Evolutionary conservation across 2,888 invertebrate species (phyloP).

Genomic region (Hypomecis punctinalis): DNA sequence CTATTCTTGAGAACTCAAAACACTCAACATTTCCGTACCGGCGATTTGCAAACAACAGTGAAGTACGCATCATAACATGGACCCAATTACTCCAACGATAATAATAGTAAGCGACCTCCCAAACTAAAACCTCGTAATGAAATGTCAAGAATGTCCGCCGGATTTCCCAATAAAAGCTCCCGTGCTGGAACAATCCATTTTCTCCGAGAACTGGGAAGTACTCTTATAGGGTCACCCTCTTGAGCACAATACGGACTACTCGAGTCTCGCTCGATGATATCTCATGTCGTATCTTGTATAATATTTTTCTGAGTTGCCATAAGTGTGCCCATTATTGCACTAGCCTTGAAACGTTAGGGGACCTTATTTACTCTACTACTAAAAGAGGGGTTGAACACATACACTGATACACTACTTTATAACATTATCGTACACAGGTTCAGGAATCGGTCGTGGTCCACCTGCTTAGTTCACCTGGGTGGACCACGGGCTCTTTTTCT

Average conservation of each 20-base stretch:
- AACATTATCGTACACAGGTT: no score
- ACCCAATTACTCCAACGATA: constrained; percentile 43
- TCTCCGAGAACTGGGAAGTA: constrained; percentile 57
- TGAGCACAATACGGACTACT: constrained; percentile 63
- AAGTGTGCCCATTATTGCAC: constrained; percentile 32
- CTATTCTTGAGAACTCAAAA: constrained; percentile 6
- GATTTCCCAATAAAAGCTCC: constrained; percentile 55
- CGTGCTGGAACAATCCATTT: constrained; percentile 63
- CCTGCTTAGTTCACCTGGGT: no score
- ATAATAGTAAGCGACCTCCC: constrained; percentile 36
- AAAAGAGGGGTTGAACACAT: no score
- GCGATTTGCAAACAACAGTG: constrained; percentile 4
- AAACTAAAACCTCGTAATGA: constrained; percentile 59
- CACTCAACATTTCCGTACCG: constrained; percentile 2
- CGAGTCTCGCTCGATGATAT: constrained; percentile 41
- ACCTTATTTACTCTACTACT: background rate
- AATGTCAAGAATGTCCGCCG: constrained; percentile 57
- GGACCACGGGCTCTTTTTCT: no score
- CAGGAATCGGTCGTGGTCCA: no score
- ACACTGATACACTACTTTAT: no score
- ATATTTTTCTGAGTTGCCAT: constrained; percentile 30
- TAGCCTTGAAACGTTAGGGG: constrained; percentile 14
- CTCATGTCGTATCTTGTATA: constrained; percentile 41
- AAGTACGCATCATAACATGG: constrained; percentile 17
- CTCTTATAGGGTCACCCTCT: constrained; percentile 36